A percentile compares a stretch with the other conserved stretches of the same genome.
phyloP scores from a whole-genome alignment of 2,113 vertebrate genomes.

The Archocentrus centrarchus region DNA sequence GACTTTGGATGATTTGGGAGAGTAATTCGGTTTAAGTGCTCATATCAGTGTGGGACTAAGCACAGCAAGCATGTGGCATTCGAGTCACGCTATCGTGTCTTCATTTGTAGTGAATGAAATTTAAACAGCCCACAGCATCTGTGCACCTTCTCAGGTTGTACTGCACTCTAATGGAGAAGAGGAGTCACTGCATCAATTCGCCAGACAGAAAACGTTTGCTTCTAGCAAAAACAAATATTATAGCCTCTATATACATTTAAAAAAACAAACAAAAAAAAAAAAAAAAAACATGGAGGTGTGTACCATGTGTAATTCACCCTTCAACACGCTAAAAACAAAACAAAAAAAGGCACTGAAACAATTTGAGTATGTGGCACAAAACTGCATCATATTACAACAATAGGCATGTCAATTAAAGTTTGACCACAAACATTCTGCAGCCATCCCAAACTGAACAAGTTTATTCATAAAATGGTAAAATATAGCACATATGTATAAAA shows the following conservation, averaged over 20 bases:
- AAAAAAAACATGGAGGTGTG: not conserved
- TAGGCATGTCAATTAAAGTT: not conserved
- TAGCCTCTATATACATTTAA: not conserved
- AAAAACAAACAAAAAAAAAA: too few relatives aligned
- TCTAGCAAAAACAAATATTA: not conserved
- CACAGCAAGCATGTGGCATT: not conserved
- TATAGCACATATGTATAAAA: constrained; percentile 88
- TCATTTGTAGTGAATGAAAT: constrained; percentile 17
- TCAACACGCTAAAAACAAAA: rapidly evolving
- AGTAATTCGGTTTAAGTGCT: not conserved
- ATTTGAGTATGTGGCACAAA: not conserved
- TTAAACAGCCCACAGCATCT: not conserved
- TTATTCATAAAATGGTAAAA: constrained; percentile 86
- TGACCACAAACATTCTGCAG: constrained; percentile 53
- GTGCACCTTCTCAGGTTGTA: constrained; percentile 31
- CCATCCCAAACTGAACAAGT: constrained; percentile 79
- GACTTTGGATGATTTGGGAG: not conserved
- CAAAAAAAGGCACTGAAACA: not conserved
- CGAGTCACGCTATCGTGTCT: not conserved
- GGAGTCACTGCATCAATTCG: constrained; percentile 18
- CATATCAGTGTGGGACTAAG: not conserved
- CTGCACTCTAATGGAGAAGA: constrained; percentile 67
- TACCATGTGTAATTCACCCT: not conserved
- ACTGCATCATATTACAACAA: not conserved
- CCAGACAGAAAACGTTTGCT: not conserved